Base-by-base conservation (phyloP, 1,140 invertebrate genomes). In the Linepithema humile region DNA sequence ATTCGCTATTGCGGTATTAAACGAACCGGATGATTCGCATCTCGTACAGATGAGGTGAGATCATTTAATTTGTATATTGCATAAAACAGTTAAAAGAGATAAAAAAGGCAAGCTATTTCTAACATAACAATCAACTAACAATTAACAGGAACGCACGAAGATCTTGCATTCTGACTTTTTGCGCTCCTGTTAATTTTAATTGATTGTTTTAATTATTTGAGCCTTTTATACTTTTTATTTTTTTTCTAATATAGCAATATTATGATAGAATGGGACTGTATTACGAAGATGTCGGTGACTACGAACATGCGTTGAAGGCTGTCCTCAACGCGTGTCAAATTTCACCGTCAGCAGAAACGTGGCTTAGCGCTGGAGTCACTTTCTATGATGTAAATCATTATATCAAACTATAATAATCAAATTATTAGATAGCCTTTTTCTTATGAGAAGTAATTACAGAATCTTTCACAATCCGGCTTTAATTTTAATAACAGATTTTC, bases 301-400 rank as follows among this genome's bases (percentile, higher is more conserved):
- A 89, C 29, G 38, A 88, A 0, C 78, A 65, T 3, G 91, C 90
- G 4, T 91, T 65, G 75, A 89, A 72, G 38, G 12, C 88, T 9
- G 92, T 93, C 82, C 70, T 91, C n/a, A 83, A 55, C 7, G 77
- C 87, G 7, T 91, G 91, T 40, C 72, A 84, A 40, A 62, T 20
- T 17, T 91, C 85, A 3, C 90, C 91, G 0, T 91, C 91, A 3
- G 90, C 89, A 7, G 74, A 90, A 65, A 90, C 90, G 43, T 94
- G 94, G 93, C 82, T 94, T 0, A 91, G 92, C 0, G 75, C 91
- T 4, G 94, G 94, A 55, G 91, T 92, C 40, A 82, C 90, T 23
- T 90, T 75, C 64, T 94, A 91, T 35, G 57, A 92, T 17, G 93
- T 94, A 82, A 87, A 40, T 60, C 38, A 45, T n/a, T n/a, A n/a